These are phyloP conservation scores for Drosophila monieri DNA, from an alignment of 2,888 invertebrate genomes.

Conservation along the genomic window DNA sequence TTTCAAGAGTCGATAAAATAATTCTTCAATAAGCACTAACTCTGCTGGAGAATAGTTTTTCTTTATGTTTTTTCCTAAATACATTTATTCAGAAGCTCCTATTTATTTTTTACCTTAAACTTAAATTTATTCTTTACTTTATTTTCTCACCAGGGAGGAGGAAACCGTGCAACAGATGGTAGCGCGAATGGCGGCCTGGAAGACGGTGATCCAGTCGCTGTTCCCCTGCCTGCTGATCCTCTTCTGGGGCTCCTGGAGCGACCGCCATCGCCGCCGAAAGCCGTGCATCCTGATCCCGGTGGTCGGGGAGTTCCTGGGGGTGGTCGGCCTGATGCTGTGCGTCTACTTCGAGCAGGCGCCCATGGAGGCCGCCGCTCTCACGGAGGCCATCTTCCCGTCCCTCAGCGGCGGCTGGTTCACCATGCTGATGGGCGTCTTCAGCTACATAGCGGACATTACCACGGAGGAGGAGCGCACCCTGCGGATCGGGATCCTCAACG, in stretches of 20 bases:
- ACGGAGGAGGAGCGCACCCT: conserved; percentile 92
- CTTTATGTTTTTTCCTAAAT: too few species aligned
- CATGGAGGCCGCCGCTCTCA: conserved; percentile 91
- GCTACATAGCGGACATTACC: conserved; percentile 94
- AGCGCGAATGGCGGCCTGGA: conserved; percentile 93
- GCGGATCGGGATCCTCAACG: conserved; percentile 93
- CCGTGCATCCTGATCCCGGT: conserved; percentile 94
- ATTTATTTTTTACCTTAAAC: too few species aligned
- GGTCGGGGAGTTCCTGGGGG: conserved; percentile 91
- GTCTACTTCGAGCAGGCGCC: conserved; percentile 92
- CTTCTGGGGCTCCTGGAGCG: conserved; percentile 92
- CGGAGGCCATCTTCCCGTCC: conserved; percentile 92
- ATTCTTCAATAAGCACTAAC: too few species aligned
- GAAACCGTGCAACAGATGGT: conserved; percentile 89
- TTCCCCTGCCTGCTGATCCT: conserved; percentile 92
- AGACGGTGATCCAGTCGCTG: conserved; percentile 92
- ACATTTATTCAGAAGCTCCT: too few species aligned
- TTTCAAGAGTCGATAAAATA: too few species aligned
- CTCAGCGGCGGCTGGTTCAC: conserved; percentile 93
- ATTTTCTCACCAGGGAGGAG: conserved; percentile 84
- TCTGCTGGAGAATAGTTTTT: too few species aligned
- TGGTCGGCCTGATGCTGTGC: conserved; percentile 90
- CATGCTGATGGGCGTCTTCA: conserved; percentile 95
- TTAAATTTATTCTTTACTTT: not conserved
- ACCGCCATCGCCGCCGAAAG: conserved; percentile 84